Evolutionary conservation across 1,140 invertebrate species (phyloP).

Genomic region (Platorchestia sp.): DNA sequence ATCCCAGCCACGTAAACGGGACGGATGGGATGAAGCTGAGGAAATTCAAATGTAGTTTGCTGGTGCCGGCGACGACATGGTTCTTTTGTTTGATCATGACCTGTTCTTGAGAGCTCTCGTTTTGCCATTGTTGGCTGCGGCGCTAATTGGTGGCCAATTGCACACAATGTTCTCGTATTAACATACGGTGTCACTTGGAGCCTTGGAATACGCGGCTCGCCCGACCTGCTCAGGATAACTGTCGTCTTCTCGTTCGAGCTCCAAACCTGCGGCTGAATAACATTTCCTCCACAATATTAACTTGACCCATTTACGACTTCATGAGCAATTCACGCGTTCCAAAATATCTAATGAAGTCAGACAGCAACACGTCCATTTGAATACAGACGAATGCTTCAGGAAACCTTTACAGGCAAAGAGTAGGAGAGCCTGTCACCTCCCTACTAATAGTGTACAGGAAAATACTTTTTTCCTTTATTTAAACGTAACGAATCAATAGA

Average conservation of each 20-base stretch:
- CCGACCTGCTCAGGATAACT: neutral
- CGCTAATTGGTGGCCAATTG: neutral
- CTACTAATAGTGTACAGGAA: neutral
- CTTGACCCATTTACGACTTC: neutral
- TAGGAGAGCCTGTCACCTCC: neutral
- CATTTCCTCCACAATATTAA: neutral
- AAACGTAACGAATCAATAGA: neutral
- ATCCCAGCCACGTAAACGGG: neutral
- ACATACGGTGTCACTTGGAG: neutral
- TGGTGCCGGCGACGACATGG: neutral
- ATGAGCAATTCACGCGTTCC: neutral
- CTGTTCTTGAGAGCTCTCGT: neutral
- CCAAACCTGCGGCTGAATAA: neutral
- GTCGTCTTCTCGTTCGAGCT: neutral
- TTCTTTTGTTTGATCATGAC: constrained; percentile 9
- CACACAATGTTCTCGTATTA: neutral
- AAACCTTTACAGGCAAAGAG: neutral
- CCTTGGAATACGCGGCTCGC: neutral
- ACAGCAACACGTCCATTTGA: neutral
- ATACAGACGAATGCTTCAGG: neutral
- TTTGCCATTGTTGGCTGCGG: neutral
- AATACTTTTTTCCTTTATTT: neutral
- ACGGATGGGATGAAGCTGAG: neutral
- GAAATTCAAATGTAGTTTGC: neutral
- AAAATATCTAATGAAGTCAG: neutral